Evolutionary conservation across 2,113 vertebrate species (phyloP).

Genomic region (Protobothrops flavoviridis): DNA sequence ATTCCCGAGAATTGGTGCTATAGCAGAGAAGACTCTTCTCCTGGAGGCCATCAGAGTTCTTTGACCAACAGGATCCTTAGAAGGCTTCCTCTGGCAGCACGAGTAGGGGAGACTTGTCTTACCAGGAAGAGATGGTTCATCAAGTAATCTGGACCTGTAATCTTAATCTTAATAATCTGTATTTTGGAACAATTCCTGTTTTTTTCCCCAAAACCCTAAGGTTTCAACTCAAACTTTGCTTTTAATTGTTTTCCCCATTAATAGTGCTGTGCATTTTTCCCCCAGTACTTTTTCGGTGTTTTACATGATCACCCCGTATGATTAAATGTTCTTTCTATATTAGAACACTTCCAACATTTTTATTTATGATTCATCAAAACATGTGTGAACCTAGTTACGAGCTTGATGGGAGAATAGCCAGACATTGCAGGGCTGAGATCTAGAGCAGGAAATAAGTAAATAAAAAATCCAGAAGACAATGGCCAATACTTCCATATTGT

Average conservation of each 20-base stretch:
- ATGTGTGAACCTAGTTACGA: neutral
- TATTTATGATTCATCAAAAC: neutral
- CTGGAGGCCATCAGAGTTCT: neutral
- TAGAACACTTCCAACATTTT: neutral
- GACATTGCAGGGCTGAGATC: neutral
- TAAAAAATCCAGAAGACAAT: neutral
- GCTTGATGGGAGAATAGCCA: neutral
- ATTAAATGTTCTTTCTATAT: neutral
- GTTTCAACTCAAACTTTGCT: neutral
- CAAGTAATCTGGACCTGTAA: neutral
- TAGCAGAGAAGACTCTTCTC: neutral
- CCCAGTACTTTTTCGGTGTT: neutral
- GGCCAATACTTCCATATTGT: neutral
- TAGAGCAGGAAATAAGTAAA: neutral
- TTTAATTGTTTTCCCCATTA: neutral
- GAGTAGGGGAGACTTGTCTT: neutral
- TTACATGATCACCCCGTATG: neutral
- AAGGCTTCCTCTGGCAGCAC: neutral
- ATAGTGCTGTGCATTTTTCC: neutral
- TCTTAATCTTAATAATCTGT: neutral
- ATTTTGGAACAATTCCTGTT: neutral
- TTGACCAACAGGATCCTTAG: neutral
- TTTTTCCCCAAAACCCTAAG: neutral
- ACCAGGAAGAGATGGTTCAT: neutral
- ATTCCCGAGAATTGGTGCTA: neutral